Percentiles rank a stretch among this genome's conserved stretches.
Evolutionary conservation across 2,113 vertebrate species (phyloP).

Genomic region (Octodon degus): DNA sequence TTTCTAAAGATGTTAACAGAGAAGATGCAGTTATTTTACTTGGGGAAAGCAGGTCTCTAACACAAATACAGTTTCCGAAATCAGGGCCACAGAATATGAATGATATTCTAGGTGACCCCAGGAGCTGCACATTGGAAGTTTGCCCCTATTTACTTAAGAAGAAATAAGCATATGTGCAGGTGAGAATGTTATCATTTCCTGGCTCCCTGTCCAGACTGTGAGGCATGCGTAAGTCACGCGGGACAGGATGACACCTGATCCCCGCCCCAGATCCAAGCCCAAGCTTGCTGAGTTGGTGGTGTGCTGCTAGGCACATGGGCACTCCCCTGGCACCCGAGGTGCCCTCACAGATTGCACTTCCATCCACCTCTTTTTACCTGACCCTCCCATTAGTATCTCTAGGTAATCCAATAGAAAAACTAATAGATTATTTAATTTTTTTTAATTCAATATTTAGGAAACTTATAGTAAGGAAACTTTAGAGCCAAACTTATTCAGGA

Average conservation of each 20-base stretch:
- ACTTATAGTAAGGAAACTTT: background rate
- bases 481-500: background rate
- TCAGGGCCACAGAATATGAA: background rate
- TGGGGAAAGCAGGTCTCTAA: background rate
- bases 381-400: background rate
- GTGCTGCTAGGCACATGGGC: background rate
- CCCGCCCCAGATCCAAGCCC: background rate
- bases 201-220: background rate
- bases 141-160: background rate
- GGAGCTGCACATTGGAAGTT: background rate
- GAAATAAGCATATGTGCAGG: background rate
- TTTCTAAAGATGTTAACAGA: constrained; percentile 32
- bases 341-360: background rate
- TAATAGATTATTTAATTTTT: background rate
- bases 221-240: background rate
- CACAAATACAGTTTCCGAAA: background rate
- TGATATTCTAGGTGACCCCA: background rate
- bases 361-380: background rate
- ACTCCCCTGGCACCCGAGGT: background rate
- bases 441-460: background rate
- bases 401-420: background rate
- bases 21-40: background rate
- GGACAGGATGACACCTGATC: background rate
- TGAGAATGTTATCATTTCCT: background rate
- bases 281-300: background rate